Conservation (phyloP, 1,140 invertebrate species). For the Halotydeus destructor region DNA sequence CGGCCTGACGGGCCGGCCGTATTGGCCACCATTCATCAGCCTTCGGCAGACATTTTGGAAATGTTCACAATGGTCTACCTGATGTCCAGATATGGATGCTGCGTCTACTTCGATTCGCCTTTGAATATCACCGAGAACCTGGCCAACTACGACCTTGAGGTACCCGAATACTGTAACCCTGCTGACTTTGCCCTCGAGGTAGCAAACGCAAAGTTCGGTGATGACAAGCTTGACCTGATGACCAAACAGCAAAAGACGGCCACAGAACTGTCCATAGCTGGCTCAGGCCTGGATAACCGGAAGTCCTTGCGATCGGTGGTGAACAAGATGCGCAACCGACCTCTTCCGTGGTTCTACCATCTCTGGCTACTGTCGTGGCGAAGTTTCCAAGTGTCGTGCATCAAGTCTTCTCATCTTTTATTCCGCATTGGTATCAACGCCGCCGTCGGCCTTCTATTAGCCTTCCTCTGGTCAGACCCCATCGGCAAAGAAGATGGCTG, state of each 20-base stretch:
- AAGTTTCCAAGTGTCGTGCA: conserved; percentile 10
- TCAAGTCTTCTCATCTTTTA: conserved; percentile 8
- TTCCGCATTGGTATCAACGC: background rate
- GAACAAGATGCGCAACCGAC: too few relatives aligned
- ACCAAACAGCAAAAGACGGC: background rate
- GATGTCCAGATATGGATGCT: background rate
- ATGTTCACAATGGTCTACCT: conserved; percentile 1
- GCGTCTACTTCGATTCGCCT: conserved; percentile 4
- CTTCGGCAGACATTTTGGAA: background rate
- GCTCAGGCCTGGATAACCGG: too few relatives aligned
- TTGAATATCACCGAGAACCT: background rate
- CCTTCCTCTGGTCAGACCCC: background rate
- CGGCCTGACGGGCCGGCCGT: background rate
- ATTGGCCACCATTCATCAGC: conserved; percentile 6
- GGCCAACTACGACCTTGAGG: background rate
- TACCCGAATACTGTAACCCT: background rate
- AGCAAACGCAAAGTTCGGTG: background rate
- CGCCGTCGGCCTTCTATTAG: background rate
- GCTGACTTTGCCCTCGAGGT: background rate
- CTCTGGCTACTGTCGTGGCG: conserved; percentile 10
- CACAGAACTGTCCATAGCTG: too few relatives aligned
- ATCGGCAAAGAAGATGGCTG: conserved; percentile 3
- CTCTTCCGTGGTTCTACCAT: conserved; percentile 3
- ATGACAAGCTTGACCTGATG: background rate
- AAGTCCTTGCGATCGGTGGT: background rate